Percentiles rank a stretch among this genome's conserved stretches.
phyloP scores from a whole-genome alignment of 2,888 invertebrate species.

The Pyrrhosoma nymphula region DNA sequence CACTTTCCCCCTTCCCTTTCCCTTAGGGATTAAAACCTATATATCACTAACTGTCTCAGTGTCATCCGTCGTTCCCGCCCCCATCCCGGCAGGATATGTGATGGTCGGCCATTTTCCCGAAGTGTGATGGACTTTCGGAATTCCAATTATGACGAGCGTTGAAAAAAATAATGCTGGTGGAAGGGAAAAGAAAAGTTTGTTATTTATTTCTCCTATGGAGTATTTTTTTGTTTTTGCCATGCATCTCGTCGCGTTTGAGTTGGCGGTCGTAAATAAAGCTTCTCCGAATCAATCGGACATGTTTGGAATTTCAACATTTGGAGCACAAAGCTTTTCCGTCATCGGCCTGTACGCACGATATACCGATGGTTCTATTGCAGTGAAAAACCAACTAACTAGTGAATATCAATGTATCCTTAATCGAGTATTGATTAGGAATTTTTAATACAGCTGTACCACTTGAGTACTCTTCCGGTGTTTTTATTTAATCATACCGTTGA shows the following conservation, averaged over 20 bases:
- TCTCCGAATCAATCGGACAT: not conserved
- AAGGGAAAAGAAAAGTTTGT: conserved; percentile 19
- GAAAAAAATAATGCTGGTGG: not conserved
- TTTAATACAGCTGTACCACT: not conserved
- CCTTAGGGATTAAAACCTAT: conserved; percentile 33
- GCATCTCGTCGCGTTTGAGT: not conserved
- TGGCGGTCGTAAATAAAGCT: not conserved
- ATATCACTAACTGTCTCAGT: conserved; percentile 37
- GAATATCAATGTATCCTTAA: not conserved
- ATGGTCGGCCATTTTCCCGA: conserved; percentile 48
- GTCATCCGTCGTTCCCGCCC: conserved; percentile 22
- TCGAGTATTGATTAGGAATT: not conserved
- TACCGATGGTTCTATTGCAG: not conserved
- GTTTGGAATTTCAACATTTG: conserved; percentile 7
- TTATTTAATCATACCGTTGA: not conserved
- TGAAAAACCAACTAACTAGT: not conserved
- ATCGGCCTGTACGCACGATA: not conserved
- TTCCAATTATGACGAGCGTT: conserved; percentile 41
- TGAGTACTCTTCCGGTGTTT: not conserved
- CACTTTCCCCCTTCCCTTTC: not conserved
- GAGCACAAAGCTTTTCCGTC: not conserved
- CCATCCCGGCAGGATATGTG: not conserved
- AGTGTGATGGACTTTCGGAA: conserved; percentile 54
- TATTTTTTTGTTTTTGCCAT: not conserved
- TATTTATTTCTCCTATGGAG: conserved; percentile 4